A percentile compares a stretch with the other conserved stretches of the same genome.
Evolutionary conservation across 2,113 vertebrate species (phyloP).

Genomic region (Podarcis muralis): DNA sequence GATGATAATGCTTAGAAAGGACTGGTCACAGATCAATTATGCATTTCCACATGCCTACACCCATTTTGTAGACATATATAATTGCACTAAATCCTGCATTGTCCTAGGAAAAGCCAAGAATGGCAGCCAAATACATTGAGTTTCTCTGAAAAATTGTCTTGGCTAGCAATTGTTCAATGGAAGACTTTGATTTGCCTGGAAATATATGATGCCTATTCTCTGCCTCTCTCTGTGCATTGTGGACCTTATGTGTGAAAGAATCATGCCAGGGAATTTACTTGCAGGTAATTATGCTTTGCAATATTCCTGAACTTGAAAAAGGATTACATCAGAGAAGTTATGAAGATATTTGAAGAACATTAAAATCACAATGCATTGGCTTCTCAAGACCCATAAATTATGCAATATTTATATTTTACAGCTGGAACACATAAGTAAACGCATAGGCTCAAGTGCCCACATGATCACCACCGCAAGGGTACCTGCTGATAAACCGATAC

Average conservation of each 20-base stretch:
- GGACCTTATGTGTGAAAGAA: slow-evolving; percentile 46
- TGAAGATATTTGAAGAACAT: slow-evolving; percentile 51
- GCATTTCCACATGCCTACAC: neutral
- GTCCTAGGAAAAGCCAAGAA: neutral
- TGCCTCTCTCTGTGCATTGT: slow-evolving; percentile 36
- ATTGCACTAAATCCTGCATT: too few relatives aligned
- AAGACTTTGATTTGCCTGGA: slow-evolving; percentile 62
- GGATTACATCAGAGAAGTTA: neutral
- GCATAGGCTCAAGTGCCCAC: slow-evolving; percentile 85
- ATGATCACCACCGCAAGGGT: slow-evolving; percentile 98
- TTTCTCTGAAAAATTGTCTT: neutral
- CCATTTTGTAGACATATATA: too few relatives aligned
- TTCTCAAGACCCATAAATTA: slow-evolving; percentile 49
- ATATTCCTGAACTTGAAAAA: neutral
- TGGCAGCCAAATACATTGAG: neutral
- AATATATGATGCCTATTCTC: slow-evolving; percentile 45
- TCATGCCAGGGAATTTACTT: slow-evolving; percentile 4
- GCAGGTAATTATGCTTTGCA: slow-evolving; percentile 24
- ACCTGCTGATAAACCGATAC: slow-evolving; percentile 92
- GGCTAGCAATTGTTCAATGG: slow-evolving; percentile 46
- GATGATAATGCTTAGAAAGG: neutral
- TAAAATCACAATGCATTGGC: slow-evolving; percentile 31
- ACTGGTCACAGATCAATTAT: neutral
- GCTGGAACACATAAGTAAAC: slow-evolving; percentile 80
- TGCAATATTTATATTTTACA: slow-evolving; percentile 68